Base-by-base conservation (phyloP, 1,140 invertebrate species). In the Brachionus angularis region DNA sequence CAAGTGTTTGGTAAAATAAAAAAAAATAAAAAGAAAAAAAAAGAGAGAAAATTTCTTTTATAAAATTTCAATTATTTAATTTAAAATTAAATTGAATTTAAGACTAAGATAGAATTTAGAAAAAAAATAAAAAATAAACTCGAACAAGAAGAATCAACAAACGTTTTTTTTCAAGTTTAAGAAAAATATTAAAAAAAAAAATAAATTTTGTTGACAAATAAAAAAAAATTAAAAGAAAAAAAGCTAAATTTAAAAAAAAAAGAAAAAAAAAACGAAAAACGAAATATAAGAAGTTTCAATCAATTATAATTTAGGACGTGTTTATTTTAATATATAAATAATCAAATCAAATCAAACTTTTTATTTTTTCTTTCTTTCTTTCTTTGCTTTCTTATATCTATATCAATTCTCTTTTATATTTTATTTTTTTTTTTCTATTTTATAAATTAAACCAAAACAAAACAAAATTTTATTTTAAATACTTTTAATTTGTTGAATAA, bases 261-360 rank as follows among this genome's bases (percentile, higher is more conserved):
- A 46, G 16, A 46, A 46, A 46, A 52, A 12, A 16, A 14, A 29
- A 52, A n/a, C n/a, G n/a, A n/a, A n/a, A n/a, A n/a, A n/a, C 34
- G 52, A 55, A 55, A 55, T 55, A 33, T 55, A 55, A 55, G 52
- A 55, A 55, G 52, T 55, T 55, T 55, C 52, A 55, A 55, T 55
- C 52, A 55, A 55, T 52, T 29, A 52, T 52, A 52, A 52, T 55
- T 55, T 55, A 34, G 52, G 52, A 55, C 52, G 52, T 55, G 52
- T 55, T 55, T 55, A 55, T 55, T 55, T 55, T 55, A 55, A 18
- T 55, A 55, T 55, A 55, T 55, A 55, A 55, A 55, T 55, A 55
- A 55, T 55, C 52, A 52, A 52, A 52, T 52, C 49, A 55, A 55
- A 55, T n/a, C n/a, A n/a, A n/a, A n/a, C n/a, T n/a, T n/a, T n/a